Percentiles rank a stretch among this genome's conserved stretches.
phyloP scores from a whole-genome alignment of 2,888 invertebrate species.

The Drosophila kuntzei region DNA sequence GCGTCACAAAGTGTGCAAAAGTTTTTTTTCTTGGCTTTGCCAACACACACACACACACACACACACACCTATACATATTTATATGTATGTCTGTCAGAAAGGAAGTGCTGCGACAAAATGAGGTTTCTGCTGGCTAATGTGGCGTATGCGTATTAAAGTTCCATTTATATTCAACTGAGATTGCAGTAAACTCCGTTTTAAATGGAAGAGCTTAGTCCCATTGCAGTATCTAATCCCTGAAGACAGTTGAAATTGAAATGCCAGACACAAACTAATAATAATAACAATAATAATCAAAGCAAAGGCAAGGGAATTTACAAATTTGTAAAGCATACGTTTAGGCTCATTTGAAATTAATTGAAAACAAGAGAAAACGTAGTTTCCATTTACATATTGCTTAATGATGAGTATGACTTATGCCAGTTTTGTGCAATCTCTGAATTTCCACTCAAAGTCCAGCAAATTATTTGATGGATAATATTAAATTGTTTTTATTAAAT shows the following conservation, averaged over 20 bases:
- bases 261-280: constrained; percentile 5
- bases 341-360: constrained; percentile 9
- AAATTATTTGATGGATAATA: too few relatives aligned
- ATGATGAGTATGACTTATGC: neutral
- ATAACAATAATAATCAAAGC: constrained; percentile 5
- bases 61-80: neutral
- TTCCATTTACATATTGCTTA: neutral
- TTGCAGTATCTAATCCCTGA: constrained; percentile 3
- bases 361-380: neutral
- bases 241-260: constrained; percentile 19
- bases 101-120: constrained; percentile 12
- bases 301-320: constrained; percentile 1
- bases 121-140: constrained; percentile 28
- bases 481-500: too few relatives aligned
- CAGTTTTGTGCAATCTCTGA: neutral
- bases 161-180: constrained; percentile 29
- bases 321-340: constrained; percentile 3
- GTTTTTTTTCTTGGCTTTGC: constrained; percentile 37
- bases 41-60: neutral
- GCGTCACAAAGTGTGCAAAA: constrained; percentile 56
- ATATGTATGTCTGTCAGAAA: constrained; percentile 8
- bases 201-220: constrained; percentile 7
- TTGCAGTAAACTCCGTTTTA: neutral
- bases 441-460: neutral
- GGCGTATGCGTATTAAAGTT: constrained; percentile 46